Evolutionary conservation across 1,140 invertebrate species (phyloP).

Genomic region (Metopolophium dirhodum): DNA sequence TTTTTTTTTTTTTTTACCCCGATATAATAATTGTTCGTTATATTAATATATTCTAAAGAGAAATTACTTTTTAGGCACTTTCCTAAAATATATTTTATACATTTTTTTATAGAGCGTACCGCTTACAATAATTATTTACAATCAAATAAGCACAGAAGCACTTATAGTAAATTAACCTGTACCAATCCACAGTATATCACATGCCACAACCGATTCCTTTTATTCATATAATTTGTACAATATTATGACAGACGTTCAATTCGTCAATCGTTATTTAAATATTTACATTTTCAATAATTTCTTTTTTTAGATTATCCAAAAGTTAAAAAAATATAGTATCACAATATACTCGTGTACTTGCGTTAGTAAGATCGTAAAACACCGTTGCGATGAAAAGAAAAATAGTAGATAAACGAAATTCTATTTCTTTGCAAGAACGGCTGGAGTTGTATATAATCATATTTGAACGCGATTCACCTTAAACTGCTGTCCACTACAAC

Average conservation of each 20-base stretch:
- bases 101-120: neutral
- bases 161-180: neutral
- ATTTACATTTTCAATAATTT: neutral
- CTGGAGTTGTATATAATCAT: neutral
- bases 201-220: neutral
- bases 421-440: too few relatives aligned
- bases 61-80: neutral
- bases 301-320: fast-evolving
- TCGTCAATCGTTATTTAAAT: neutral
- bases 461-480: neutral
- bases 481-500: neutral
- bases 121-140: neutral
- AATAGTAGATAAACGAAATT: too few relatives aligned
- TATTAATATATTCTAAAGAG: neutral
- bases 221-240: neutral
- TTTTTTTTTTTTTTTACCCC: neutral
- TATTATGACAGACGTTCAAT: neutral
- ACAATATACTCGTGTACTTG: neutral
- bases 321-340: neutral
- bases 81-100: neutral
- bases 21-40: neutral
- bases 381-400: too few relatives aligned
- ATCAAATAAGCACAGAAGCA: neutral
- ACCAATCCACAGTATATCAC: neutral
- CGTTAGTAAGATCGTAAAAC: neutral